Base-by-base conservation (phyloP, 2,888 invertebrate species). In the Rapana venosa region DNA sequence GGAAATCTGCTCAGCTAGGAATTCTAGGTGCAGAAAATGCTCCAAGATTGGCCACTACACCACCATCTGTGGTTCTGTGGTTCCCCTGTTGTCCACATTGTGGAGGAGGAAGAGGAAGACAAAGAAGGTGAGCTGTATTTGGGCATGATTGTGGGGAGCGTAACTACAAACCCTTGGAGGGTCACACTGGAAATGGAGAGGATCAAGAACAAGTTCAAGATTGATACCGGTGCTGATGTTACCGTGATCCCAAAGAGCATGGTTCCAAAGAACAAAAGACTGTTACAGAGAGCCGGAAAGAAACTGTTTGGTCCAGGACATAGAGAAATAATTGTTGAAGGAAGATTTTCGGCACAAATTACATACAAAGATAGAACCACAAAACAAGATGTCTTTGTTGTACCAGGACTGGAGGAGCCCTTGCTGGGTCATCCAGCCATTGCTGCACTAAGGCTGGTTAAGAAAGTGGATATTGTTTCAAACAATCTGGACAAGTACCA, bases 51-150 rank as follows among this genome's bases (percentile, higher is more conserved):
- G 84, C 13, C 84, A 84, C 30, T 84, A 58, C 30, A n/a, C 84
- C 15, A n/a, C 56, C 13, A 56, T 84, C 36, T 84, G 84, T n/a
- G 56, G 84, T 84, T 84, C 84, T n/a, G n/a, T n/a, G n/a, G n/a
- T n/a, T n/a, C n/a, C n/a, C 35, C 15, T n/a, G n/a, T 11, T 17
- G 56, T 84, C 84, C 56, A 58, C 15, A 56, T 13, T 26, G 84
- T 84, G 84, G 84, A 84, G n/a, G n/a, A n/a, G n/a, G n/a, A n/a
- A n/a, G n/a, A n/a, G n/a, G n/a, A n/a, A n/a, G n/a, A n/a, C n/a
- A n/a, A n/a, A n/a, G n/a, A n/a, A n/a, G n/a, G n/a, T n/a, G n/a
- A n/a, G n/a, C n/a, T n/a, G n/a, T n/a, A n/a, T n/a, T n/a, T n/a
- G n/a, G n/a, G n/a, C n/a, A n/a, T n/a, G n/a, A n/a, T n/a, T n/a